Percentiles rank a stretch among this genome's conserved stretches.
phyloP scores from a whole-genome alignment of 1,140 invertebrate species.

The Limonius californicus region DNA sequence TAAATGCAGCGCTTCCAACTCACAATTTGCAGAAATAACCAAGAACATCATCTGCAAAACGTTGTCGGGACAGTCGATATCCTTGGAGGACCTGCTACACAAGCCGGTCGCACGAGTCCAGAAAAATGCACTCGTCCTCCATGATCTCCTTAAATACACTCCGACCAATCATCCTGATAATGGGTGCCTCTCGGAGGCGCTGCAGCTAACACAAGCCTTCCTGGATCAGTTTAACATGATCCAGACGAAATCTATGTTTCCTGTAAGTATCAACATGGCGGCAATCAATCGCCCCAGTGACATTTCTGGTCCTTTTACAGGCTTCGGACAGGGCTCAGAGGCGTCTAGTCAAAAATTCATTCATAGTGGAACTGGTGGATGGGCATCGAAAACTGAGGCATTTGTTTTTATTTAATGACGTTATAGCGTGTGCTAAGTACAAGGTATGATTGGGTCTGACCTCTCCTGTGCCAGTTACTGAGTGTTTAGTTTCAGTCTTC shows the following conservation, averaged over 20 bases:
- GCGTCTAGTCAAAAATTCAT: conserved; percentile 90
- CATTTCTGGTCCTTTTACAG: no score
- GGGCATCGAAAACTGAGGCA: conserved; percentile 86
- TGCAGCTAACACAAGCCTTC: conserved; percentile 85
- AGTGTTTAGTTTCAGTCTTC: conserved; percentile 65
- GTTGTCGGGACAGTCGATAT: conserved; percentile 73
- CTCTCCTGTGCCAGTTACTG: no score
- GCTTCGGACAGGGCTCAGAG: conserved; percentile 74
- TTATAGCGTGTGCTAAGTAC: conserved; percentile 93
- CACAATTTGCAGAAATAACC: conserved; percentile 80
- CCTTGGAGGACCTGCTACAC: conserved; percentile 84
- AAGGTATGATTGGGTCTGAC: conserved; percentile 64
- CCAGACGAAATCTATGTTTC: conserved; percentile 78
- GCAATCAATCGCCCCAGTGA: no score
- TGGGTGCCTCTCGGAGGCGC: conserved; percentile 73
- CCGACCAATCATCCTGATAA: conserved; percentile 79
- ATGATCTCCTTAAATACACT: conserved; percentile 88
- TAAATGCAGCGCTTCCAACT: conserved; percentile 74
- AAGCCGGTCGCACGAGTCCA: conserved; percentile 92
- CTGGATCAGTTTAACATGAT: conserved; percentile 89
- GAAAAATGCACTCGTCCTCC: conserved; percentile 86
- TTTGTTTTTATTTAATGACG: conserved; percentile 92
- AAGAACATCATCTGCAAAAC: conserved; percentile 72
- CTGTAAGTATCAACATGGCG: no score
- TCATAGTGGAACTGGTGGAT: conserved; percentile 87